Percentiles rank a stretch among this genome's conserved stretches.
These are phyloP conservation scores for Streblospio benedicti DNA, from an alignment of 1,140 invertebrate genomes.

Conservation along the genomic window DNA sequence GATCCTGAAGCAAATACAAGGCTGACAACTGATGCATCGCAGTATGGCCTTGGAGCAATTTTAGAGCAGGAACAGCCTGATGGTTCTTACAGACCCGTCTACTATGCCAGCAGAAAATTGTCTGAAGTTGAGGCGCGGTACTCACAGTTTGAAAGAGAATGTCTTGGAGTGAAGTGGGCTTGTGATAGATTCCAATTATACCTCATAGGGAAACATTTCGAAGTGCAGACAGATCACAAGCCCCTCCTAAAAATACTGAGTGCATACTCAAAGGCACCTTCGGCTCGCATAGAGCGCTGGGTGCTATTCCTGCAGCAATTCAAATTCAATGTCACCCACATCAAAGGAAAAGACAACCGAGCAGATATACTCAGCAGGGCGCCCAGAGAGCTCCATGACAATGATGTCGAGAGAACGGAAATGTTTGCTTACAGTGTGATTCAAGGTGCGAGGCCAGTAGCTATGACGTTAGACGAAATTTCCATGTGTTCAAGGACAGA, in stretches of 20 bases:
- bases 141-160: not conserved
- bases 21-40: not conserved
- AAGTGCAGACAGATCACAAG: not conserved
- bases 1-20: not conserved
- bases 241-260: not conserved
- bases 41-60: not conserved
- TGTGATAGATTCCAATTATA: not conserved
- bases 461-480: no score
- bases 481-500: no score
- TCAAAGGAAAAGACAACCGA: not conserved
- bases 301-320: constrained; percentile 10
- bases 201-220: not conserved
- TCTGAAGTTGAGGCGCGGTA: not conserved
- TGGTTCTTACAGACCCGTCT: not conserved
- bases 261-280: not conserved
- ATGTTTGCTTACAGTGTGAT: no score
- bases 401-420: constrained; percentile 30
- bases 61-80: not conserved
- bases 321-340: not conserved
- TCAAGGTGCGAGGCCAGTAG: no score
- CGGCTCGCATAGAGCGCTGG: constrained; percentile 3
- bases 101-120: not conserved
- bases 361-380: constrained; percentile 2
- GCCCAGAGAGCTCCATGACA: not conserved
- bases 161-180: constrained; percentile 1